Percentiles rank a stretch among this genome's conserved stretches.
Evolutionary conservation across 2,113 vertebrate genomes (phyloP).

Genomic region (Coregonus clupeaformis): DNA sequence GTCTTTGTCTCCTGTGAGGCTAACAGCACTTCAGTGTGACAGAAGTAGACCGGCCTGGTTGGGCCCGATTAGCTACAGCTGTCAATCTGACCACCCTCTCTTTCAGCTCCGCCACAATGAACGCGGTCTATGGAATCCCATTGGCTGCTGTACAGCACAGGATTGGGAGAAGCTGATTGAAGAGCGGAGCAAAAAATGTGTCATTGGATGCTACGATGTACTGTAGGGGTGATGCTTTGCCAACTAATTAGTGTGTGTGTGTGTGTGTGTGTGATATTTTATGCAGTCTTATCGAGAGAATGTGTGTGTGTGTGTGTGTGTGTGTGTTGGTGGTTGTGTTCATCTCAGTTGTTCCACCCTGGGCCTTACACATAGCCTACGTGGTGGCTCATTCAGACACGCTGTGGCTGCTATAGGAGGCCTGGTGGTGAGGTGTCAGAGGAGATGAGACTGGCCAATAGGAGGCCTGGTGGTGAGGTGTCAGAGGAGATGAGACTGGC

Average conservation of each 20-base stretch:
- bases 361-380: neutral
- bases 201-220: neutral
- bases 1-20: constrained; percentile 68
- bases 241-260: no score
- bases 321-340: constrained; percentile 6
- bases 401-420: constrained; percentile 40
- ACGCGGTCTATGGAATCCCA: neutral
- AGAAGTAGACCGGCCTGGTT: constrained; percentile 53
- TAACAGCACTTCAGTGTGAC: constrained; percentile 71
- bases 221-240: neutral
- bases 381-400: constrained; percentile 47
- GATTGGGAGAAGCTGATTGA: neutral
- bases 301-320: constrained; percentile 4
- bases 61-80: constrained; percentile 76
- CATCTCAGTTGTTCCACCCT: neutral
- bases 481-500: no score
- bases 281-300: neutral
- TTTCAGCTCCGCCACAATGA: constrained; percentile 59
- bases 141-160: constrained; percentile 23
- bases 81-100: constrained; percentile 60
- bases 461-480: no score
- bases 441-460: constrained; percentile 35
- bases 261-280: neutral
- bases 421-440: constrained; percentile 32
- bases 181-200: neutral